Conservation (phyloP, 1,140 invertebrate genomes). For the Antheraea mylitta region DNA sequence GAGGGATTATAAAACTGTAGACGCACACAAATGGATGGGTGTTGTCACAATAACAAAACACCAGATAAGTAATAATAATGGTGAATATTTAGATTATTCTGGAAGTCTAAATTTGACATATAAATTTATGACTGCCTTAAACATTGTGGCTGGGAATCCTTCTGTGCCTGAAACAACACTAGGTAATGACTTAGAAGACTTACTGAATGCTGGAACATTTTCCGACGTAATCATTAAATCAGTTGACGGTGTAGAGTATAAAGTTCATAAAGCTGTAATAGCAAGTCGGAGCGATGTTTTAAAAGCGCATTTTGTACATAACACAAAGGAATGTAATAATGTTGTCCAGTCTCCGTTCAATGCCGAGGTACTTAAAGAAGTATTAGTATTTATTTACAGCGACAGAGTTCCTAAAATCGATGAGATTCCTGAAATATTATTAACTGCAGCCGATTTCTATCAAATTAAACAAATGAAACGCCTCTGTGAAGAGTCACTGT, state of each 20-base stretch:
- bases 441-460: constrained; percentile 72
- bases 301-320: constrained; percentile 86
- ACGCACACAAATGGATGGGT: constrained; percentile 68
- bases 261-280: constrained; percentile 66
- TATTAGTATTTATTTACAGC: constrained; percentile 84
- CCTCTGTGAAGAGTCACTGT: constrained; percentile 65
- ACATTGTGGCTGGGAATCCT: constrained; percentile 54
- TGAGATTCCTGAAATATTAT: constrained; percentile 60
- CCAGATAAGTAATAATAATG: no score
- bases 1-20: constrained; percentile 60
- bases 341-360: constrained; percentile 79
- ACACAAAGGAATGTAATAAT: constrained; percentile 83
- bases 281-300: constrained; percentile 81
- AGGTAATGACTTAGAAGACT: constrained; percentile 62
- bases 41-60: no score
- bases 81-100: no score
- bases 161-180: constrained; percentile 55
- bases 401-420: constrained; percentile 81
- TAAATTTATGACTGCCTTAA: constrained; percentile 61
- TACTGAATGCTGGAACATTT: constrained; percentile 58
- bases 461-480: constrained; percentile 63
- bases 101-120: no score
- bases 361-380: constrained; percentile 81
- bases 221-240: constrained; percentile 70
- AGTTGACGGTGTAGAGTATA: constrained; percentile 56